Percentiles rank a stretch among this genome's conserved stretches.
phyloP scores from a whole-genome alignment of 2,888 invertebrate species.

The Nowickia ferox region DNA sequence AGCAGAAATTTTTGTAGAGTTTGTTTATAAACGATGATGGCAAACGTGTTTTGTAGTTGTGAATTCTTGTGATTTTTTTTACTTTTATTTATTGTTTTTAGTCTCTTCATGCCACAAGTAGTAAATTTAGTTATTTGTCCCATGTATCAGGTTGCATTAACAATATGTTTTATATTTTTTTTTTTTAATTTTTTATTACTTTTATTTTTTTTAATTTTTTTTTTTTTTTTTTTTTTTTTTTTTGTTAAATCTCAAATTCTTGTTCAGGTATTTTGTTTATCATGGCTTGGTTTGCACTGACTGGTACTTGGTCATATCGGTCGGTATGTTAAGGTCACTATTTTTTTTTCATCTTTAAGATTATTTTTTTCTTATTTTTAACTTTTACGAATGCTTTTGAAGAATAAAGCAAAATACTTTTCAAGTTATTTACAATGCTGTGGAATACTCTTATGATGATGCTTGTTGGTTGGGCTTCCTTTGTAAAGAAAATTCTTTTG shows the following conservation, averaged over 20 bases:
- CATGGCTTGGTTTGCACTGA: constrained; percentile 24
- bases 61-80: constrained; percentile 22
- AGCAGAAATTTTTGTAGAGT: constrained; percentile 15
- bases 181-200: constrained; percentile 4
- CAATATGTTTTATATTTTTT: constrained; percentile 12
- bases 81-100: not conserved
- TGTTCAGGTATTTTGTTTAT: constrained; percentile 50
- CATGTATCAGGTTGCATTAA: constrained; percentile 69
- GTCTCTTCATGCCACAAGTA: constrained; percentile 47
- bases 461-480: not conserved
- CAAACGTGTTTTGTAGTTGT: constrained; percentile 48
- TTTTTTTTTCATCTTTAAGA: constrained; percentile 16
- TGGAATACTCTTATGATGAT: not conserved
- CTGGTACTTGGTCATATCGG: constrained; percentile 62
- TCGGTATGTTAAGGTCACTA: constrained; percentile 71
- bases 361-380: constrained; percentile 21
- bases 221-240: constrained; percentile 33
- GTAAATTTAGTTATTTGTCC: constrained; percentile 68
- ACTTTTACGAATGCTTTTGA: not conserved
- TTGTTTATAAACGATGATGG: not conserved
- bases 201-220: constrained; percentile 7
- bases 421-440: constrained; percentile 34
- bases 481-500: not conserved
- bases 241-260: constrained; percentile 53
- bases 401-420: constrained; percentile 25